Evolutionary conservation across 2,113 vertebrate genomes (phyloP), one percentile per base, ranked within the genome.

Genomic region (Rostratula benghalensis): DNA sequence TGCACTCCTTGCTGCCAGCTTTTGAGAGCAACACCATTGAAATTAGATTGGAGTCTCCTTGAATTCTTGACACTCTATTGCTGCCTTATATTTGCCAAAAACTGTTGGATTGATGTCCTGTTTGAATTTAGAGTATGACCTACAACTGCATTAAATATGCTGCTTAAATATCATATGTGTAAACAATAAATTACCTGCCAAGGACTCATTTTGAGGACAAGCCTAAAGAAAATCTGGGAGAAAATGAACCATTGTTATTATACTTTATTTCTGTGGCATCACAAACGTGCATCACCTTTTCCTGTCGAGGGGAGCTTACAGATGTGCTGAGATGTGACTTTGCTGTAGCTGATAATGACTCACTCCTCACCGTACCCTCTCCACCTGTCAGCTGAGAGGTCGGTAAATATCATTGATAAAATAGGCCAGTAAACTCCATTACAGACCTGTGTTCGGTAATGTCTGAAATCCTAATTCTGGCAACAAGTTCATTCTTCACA

Each of bases 11-110:
- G 41, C 90, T 97, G 97, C 96, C 97, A 97, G 92, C 93, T 89
- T 78, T 91, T 69, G 91, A 94, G 84, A 92, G 94, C 96, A 85
- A 59, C 95, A 63, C 80, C 79, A 70, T 97, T 95, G 94, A 95
- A 94, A 94, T 96, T 93, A 95, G 81, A 48, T 54, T 6, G 10
- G 81, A 92, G 89, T 76, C 84, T 95, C 75, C 87, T 67, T 46
- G 51, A 68, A 87, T 80, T 83, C 86, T 80, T 92, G 74, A 96
- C 81, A 74, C 89, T 87, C 50, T 43, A 53, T 67, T 65, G 74
- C 91, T 93, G 77, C 94, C 74, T 94, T 79, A 56, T 69, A 73
- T 89, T 87, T 94, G 90, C 90, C 96, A 96, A 31, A 76, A 94
- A 59, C 31, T 54, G 33, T 69, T 94, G 91, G 70, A 85, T 59